phyloP scores from a whole-genome alignment of 2,888 invertebrate species.

The Epicampocera succincta region DNA sequence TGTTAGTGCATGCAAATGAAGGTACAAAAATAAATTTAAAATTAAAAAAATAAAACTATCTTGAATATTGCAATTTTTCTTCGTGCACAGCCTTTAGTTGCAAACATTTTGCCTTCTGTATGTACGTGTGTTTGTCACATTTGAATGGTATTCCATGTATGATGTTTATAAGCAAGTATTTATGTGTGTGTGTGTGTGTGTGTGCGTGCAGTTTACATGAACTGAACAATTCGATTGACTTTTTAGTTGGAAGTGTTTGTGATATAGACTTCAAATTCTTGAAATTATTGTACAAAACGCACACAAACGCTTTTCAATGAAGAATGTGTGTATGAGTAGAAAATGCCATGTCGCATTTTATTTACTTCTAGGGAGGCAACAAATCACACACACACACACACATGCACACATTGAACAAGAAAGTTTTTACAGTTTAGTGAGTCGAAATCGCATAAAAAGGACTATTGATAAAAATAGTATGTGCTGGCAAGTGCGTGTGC shows the following conservation, averaged over 20 bases:
- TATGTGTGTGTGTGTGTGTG: too few relatives aligned
- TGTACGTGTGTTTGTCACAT: neutral
- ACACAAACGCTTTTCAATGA: constrained; percentile 55
- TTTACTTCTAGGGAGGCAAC: constrained; percentile 44
- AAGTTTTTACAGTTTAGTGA: constrained; percentile 18
- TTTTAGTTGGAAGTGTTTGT: constrained; percentile 71
- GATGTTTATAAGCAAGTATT: too few relatives aligned
- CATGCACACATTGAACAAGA: neutral
- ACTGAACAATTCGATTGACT: constrained; percentile 65
- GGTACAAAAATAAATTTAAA: too few relatives aligned
- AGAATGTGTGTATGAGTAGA: constrained; percentile 24
- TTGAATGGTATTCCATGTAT: constrained; percentile 23
- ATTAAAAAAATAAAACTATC: too few relatives aligned
- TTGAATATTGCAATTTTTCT: neutral
- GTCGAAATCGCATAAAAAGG: constrained; percentile 49
- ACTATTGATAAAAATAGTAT: constrained; percentile 48
- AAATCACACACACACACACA: neutral
- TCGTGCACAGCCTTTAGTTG: constrained; percentile 29
- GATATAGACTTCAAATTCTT: constrained; percentile 79
- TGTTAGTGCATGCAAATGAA: too few relatives aligned
- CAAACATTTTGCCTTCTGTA: constrained; percentile 30
- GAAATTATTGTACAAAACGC: constrained; percentile 78
- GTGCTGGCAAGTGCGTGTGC: neutral
- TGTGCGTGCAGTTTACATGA: constrained; percentile 17
- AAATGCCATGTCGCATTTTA: neutral